Percentiles rank a stretch among this genome's conserved stretches.
phyloP scores from a whole-genome alignment of 2,888 invertebrate species.

The Bellardia pandia region DNA sequence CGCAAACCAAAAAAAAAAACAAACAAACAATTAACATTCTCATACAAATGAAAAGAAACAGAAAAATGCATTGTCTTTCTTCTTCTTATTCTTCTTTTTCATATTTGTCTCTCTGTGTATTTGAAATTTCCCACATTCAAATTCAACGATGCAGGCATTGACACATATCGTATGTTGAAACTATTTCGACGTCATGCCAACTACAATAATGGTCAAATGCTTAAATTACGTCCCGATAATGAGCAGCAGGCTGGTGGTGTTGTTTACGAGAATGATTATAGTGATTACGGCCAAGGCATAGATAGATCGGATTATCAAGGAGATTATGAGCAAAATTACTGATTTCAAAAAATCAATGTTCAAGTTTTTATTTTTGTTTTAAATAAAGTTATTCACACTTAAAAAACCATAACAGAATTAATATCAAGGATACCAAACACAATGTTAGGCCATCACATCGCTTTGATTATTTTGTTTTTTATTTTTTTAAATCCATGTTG shows the following conservation, averaged over 20 bases:
- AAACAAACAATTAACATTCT: constrained; percentile 61
- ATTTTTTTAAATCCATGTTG: constrained; percentile 7
- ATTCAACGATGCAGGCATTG: constrained; percentile 79
- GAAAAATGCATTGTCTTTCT: constrained; percentile 70
- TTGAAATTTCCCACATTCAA: constrained; percentile 68
- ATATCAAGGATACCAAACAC: neutral
- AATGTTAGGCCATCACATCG: neutral
- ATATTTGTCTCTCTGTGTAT: constrained; percentile 52
- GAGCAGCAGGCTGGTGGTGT: constrained; percentile 48
- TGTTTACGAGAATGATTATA: constrained; percentile 57
- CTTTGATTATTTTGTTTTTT: neutral
- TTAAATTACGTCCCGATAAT: constrained; percentile 81
- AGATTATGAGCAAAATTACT: constrained; percentile 43
- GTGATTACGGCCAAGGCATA: constrained; percentile 40
- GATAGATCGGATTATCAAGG: constrained; percentile 36
- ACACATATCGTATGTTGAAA: constrained; percentile 83
- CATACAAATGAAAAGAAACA: constrained; percentile 47
- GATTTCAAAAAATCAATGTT: neutral
- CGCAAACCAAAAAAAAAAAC: constrained; percentile 35
- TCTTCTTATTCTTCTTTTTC: constrained; percentile 74
- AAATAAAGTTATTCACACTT: constrained; percentile 3
- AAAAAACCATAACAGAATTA: neutral
- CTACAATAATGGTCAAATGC: constrained; percentile 82
- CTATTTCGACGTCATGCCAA: constrained; percentile 82
- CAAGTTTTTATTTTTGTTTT: neutral